Percentiles rank a stretch among this genome's conserved stretches.
These are phyloP conservation scores for Hippasteria phrygiana DNA, from an alignment of 53 echinoderm and acorn worm genomes.

Conservation along the genomic window DNA sequence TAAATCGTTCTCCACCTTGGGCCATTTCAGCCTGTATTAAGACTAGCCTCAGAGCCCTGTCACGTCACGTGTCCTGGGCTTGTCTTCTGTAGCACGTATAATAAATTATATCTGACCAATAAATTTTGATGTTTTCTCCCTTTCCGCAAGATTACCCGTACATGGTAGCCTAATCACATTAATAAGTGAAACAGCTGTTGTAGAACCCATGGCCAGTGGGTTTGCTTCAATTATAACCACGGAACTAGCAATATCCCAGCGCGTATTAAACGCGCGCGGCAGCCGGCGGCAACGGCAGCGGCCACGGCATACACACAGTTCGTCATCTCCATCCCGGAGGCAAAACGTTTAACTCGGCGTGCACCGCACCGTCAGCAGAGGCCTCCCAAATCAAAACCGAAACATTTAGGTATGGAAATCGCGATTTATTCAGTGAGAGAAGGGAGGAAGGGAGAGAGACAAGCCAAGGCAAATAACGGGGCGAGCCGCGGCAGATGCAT, in stretches of 20 bases:
- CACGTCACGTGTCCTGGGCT: slow-evolving; percentile 53
- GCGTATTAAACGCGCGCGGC: slow-evolving; percentile 28
- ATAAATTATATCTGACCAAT: slow-evolving; percentile 67
- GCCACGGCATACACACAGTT: slow-evolving; percentile 37
- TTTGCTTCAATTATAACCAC: slow-evolving; percentile 29
- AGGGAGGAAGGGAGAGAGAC: background rate
- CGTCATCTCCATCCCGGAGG: slow-evolving; percentile 54
- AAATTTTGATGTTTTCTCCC: slow-evolving; percentile 67
- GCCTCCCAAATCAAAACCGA: slow-evolving; percentile 56
- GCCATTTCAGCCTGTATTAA: slow-evolving; percentile 39
- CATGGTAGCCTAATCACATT: slow-evolving; percentile 64
- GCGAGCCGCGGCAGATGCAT: slow-evolving; percentile 43
- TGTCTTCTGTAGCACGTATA: slow-evolving; percentile 56
- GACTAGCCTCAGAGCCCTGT: slow-evolving; percentile 29
- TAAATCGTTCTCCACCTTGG: slow-evolving; percentile 42
- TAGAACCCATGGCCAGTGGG: slow-evolving; percentile 45
- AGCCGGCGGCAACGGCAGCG: slow-evolving; percentile 42
- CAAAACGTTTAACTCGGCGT: slow-evolving; percentile 54
- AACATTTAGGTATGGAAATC: slow-evolving; percentile 65
- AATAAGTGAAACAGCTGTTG: slow-evolving; percentile 70
- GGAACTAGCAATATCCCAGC: slow-evolving; percentile 56
- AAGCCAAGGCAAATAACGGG: slow-evolving; percentile 47
- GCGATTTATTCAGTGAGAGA: slow-evolving; percentile 61
- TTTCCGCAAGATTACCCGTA: slow-evolving; percentile 70
- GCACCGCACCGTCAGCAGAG: slow-evolving; percentile 35